Conservation (phyloP, 2,797 vertebrate species). For the Urosaurus nigricauda region DNA sequence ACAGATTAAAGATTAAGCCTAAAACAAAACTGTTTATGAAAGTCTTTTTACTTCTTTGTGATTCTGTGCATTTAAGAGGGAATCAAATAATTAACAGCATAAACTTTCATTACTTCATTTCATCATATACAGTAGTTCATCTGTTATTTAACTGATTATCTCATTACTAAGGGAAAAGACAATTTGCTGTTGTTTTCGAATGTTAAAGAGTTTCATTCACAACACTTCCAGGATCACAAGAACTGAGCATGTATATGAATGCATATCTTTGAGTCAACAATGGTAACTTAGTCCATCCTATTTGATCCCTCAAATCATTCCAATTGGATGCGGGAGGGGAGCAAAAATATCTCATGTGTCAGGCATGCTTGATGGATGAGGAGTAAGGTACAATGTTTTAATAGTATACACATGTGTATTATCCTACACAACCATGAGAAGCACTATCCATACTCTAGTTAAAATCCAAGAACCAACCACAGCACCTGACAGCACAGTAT, state of each 20-base stretch:
- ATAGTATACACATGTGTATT: not conserved
- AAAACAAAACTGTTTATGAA: constrained; percentile 80
- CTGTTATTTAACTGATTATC: constrained; percentile 76
- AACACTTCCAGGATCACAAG: constrained; percentile 54
- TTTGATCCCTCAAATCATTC: not conserved
- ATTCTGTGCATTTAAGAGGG: constrained; percentile 76
- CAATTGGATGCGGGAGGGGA: not conserved
- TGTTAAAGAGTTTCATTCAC: constrained; percentile 54
- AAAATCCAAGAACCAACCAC: not conserved
- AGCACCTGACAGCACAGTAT: not conserved
- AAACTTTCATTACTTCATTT: constrained; percentile 76
- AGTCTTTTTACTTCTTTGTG: constrained; percentile 75
- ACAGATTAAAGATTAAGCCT: constrained; percentile 73
- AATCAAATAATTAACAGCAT: constrained; percentile 75
- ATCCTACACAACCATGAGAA: not conserved
- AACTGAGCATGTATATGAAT: constrained; percentile 42
- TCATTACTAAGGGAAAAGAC: constrained; percentile 65
- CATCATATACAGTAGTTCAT: constrained; percentile 68
- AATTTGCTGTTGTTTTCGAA: constrained; percentile 73
- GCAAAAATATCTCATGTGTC: not conserved
- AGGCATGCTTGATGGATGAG: not conserved
- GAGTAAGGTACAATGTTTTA: not conserved
- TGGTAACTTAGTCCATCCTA: constrained; percentile 34
- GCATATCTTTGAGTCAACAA: constrained; percentile 53
- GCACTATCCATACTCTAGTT: constrained; percentile 7